Evolutionary conservation across 2,797 vertebrate species (phyloP).

Genomic region (Phrynocephalus forsythii): DNA sequence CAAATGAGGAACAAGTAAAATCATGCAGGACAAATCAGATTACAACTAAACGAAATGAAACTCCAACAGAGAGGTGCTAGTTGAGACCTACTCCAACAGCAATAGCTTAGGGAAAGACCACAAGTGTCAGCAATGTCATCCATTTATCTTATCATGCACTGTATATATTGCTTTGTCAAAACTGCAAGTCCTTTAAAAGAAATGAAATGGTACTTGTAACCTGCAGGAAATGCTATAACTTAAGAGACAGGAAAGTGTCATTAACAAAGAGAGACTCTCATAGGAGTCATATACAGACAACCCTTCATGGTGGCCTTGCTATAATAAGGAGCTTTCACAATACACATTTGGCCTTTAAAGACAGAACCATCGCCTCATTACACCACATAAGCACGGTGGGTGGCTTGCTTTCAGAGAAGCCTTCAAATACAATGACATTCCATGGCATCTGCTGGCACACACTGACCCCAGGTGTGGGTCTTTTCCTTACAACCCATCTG

Average conservation of each 20-base stretch:
- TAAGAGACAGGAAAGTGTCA: constrained; percentile 11
- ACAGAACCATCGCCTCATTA: not conserved
- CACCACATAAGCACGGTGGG: not conserved
- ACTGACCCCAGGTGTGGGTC: constrained; percentile 7
- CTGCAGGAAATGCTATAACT: too few relatives aligned
- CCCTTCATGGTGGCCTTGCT: constrained; percentile 3
- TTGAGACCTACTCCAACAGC: not conserved
- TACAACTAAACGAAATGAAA: not conserved
- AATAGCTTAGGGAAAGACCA: not conserved
- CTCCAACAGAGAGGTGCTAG: not conserved
- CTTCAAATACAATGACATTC: not conserved
- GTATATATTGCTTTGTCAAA: constrained; percentile 10
- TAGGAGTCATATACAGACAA: constrained; percentile 9
- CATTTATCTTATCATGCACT: constrained; percentile 21
- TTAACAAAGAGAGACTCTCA: constrained; percentile 4
- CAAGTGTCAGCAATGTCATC: constrained; percentile 3
- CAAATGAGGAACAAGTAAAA: not conserved
- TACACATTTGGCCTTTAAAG: not conserved
- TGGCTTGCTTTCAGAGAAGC: not conserved
- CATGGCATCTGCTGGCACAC: not conserved
- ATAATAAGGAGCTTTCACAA: constrained; percentile 21
- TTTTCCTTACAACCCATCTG: not conserved
- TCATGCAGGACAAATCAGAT: not conserved
- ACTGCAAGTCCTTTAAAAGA: constrained; percentile 12
- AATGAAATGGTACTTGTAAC: not conserved